Evolutionary conservation across 2,888 invertebrate genomes (phyloP).

Genomic region (Halictus ligatus): DNA sequence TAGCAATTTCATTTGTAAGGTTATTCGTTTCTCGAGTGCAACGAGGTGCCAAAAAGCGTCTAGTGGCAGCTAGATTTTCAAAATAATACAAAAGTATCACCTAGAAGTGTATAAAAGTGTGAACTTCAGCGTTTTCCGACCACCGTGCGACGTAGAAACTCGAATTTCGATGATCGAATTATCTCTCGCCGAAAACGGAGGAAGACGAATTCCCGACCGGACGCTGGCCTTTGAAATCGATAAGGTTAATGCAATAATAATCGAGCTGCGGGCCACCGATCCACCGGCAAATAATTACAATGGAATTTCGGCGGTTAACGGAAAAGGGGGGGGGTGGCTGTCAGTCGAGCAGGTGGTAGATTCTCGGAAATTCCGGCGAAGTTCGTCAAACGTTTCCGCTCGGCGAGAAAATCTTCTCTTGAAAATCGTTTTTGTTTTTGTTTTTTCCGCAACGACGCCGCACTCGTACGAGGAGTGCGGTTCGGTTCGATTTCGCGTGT

Average conservation of each 20-base stretch:
- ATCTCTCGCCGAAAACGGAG: conserved; percentile 21
- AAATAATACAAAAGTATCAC: no score
- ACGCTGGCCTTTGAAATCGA: conserved; percentile 43
- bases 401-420: neutral
- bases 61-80: no score
- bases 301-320: conserved; percentile 48
- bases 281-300: conserved; percentile 59
- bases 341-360: neutral
- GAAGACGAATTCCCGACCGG: conserved; percentile 39
- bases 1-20: neutral
- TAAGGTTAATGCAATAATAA: conserved; percentile 52
- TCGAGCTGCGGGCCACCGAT: conserved; percentile 20
- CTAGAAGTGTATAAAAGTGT: no score
- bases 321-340: conserved; percentile 45
- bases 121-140: no score
- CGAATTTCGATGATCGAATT: conserved; percentile 38
- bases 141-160: conserved; percentile 14
- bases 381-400: neutral
- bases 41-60: neutral
- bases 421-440: no score
- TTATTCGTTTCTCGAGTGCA: neutral
- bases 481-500: conserved; percentile 12
- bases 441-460: neutral
- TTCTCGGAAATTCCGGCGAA: neutral
- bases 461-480: neutral